Percentiles rank a stretch among this genome's conserved stretches.
Evolutionary conservation across 2,888 invertebrate species (phyloP).

Genomic region (Chloroclysta siterata): DNA sequence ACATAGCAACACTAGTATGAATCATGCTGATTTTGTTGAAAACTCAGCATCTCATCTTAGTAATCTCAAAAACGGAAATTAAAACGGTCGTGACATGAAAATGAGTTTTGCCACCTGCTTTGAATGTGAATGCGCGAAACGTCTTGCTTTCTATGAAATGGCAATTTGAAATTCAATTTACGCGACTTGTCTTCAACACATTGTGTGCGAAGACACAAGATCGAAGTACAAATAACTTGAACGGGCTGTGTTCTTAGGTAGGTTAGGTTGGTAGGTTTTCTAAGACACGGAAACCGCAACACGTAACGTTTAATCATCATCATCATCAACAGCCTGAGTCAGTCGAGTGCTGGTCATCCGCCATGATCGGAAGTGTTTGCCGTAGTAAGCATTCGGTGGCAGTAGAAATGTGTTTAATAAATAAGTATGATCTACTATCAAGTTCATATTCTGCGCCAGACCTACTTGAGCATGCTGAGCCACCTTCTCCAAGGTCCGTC

Average conservation of each 20-base stretch:
- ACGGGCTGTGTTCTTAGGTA: slow-evolving; percentile 15
- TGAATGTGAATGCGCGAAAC: slow-evolving; percentile 9
- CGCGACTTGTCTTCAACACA: slow-evolving; percentile 33
- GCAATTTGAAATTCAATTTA: slow-evolving; percentile 40
- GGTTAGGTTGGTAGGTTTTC: not conserved
- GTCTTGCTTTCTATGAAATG: slow-evolving; percentile 29
- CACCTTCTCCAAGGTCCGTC: too few species aligned
- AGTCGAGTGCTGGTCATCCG: too few species aligned
- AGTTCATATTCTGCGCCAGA: too few species aligned
- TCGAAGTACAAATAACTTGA: slow-evolving; percentile 26
- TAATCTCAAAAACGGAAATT: not conserved
- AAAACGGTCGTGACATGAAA: not conserved
- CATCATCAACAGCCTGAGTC: too few species aligned
- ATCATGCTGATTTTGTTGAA: too few species aligned
- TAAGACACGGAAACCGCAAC: not conserved
- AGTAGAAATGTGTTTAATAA: too few species aligned
- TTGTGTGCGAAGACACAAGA: slow-evolving; percentile 27
- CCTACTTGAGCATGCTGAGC: too few species aligned
- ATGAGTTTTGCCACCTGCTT: slow-evolving; percentile 4
- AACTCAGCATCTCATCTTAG: too few species aligned
- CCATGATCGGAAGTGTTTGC: not conserved
- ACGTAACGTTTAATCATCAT: not conserved
- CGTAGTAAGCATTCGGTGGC: too few species aligned
- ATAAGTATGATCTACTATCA: too few species aligned
- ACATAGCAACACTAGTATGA: too few species aligned